Evolutionary conservation across 2,888 invertebrate genomes (phyloP).

Genomic region (Melinaea marsaeus): DNA sequence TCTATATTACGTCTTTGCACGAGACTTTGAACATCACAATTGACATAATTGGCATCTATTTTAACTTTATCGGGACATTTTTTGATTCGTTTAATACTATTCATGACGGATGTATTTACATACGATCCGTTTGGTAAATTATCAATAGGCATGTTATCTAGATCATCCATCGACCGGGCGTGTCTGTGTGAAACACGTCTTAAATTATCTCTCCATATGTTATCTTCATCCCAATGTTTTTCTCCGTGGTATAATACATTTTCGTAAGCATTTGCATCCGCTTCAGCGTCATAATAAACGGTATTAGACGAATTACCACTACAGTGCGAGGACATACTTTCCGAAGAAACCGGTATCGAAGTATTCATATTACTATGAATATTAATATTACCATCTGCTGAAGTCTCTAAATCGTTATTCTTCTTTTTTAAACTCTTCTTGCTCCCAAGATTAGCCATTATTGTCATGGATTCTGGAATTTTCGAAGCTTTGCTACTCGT

Average conservation of each 20-base stretch:
- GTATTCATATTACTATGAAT: constrained; percentile 42
- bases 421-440: constrained; percentile 59
- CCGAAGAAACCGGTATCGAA: constrained; percentile 57
- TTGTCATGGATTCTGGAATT: constrained; percentile 73
- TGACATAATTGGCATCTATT: constrained; percentile 88
- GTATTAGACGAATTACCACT: constrained; percentile 72
- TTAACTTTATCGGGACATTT: constrained; percentile 72
- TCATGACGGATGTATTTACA: constrained; percentile 56
- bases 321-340: constrained; percentile 73
- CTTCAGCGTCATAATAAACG: constrained; percentile 71
- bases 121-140: constrained; percentile 44
- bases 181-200: constrained; percentile 88
- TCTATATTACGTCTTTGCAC: constrained; percentile 52
- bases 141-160: constrained; percentile 75
- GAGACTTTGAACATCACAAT: constrained; percentile 80
- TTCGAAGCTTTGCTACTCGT: constrained; percentile 79
- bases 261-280: constrained; percentile 66
- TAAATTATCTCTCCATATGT: constrained; percentile 88
- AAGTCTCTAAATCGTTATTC: constrained; percentile 48
- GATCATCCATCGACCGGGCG: constrained; percentile 89
- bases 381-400: constrained; percentile 46
- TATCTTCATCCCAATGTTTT: constrained; percentile 90
- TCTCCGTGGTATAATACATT: constrained; percentile 79
- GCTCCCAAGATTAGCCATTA: constrained; percentile 68
- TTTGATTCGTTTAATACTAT: constrained; percentile 67